Conservation (phyloP, 1,140 invertebrate species). For the Pachyrhynchus sulphureomaculatus region DNA sequence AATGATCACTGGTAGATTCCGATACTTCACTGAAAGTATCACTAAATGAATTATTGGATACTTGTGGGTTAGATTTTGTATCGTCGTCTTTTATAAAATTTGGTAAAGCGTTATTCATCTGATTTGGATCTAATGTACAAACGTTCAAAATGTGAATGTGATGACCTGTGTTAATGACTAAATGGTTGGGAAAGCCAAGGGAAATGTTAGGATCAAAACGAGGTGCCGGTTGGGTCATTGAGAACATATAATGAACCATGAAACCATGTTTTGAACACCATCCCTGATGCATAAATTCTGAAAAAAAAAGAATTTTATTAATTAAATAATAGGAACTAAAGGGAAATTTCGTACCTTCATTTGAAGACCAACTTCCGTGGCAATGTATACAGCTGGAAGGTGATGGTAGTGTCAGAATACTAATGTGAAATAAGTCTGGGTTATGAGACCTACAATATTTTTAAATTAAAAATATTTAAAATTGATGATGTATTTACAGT, state of each 20-base stretch:
- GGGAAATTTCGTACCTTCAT: slow-evolving; percentile 32
- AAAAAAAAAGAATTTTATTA: slow-evolving; percentile 20
- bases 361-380: slow-evolving; percentile 18
- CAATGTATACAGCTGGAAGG: slow-evolving; percentile 48
- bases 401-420: slow-evolving; percentile 48
- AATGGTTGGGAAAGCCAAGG: slow-evolving; percentile 48
- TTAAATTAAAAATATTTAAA: no score
- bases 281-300: slow-evolving; percentile 40
- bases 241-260: slow-evolving; percentile 48
- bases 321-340: neutral
- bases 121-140: slow-evolving; percentile 34
- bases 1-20: slow-evolving; percentile 47
- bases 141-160: slow-evolving; percentile 50
- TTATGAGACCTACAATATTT: slow-evolving; percentile 24
- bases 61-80: slow-evolving; percentile 19
- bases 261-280: slow-evolving; percentile 50
- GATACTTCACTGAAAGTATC: slow-evolving; percentile 48
- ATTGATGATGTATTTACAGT: no score
- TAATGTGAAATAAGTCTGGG: slow-evolving; percentile 47
- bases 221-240: slow-evolving; percentile 45
- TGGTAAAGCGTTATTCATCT: slow-evolving; percentile 21
- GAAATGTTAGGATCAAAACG: slow-evolving; percentile 46
- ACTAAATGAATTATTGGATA: slow-evolving; percentile 16
- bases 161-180: slow-evolving; percentile 51
- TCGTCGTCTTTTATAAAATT: slow-evolving; percentile 36